These are phyloP conservation scores for Girardia tigrina DNA, from an alignment of 2,888 invertebrate species.

Conservation along the genomic window DNA sequence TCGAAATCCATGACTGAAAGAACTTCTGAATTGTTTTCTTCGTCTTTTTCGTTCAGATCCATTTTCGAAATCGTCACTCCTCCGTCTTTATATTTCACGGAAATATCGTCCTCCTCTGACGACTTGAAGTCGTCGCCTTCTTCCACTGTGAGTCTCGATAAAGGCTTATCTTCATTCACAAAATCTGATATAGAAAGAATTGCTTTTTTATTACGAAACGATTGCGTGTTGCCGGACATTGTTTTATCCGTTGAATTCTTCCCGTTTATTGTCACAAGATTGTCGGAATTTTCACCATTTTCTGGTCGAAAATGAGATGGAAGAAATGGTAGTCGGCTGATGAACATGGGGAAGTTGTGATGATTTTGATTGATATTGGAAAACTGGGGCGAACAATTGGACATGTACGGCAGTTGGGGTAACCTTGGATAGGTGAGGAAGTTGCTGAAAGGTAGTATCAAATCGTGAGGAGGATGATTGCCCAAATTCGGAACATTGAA, in stretches of 20 bases:
- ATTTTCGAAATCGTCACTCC: not conserved
- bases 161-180: slow-evolving; percentile 9
- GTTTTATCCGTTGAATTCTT: slow-evolving; percentile 1
- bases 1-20: slow-evolving; percentile 3
- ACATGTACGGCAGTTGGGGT: not conserved
- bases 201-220: not conserved
- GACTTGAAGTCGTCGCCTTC: not conserved
- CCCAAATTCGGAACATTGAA: not conserved
- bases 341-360: not conserved
- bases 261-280: not conserved
- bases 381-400: not conserved
- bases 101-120: not conserved
- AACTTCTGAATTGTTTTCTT: slow-evolving; percentile 11
- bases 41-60: not conserved
- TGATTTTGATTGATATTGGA: not conserved
- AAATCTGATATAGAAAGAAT: not conserved
- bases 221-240: not conserved
- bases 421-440: not conserved
- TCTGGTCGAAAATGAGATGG: not conserved
- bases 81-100: not conserved
- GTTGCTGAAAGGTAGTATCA: not conserved
- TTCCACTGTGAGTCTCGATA: not conserved
- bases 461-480: not conserved
- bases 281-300: not conserved
- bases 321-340: not conserved